Evolutionary conservation across 2,888 invertebrate species (phyloP), one percentile per base, ranked within the genome.

Genomic region (Gisinianus flammeolus): DNA sequence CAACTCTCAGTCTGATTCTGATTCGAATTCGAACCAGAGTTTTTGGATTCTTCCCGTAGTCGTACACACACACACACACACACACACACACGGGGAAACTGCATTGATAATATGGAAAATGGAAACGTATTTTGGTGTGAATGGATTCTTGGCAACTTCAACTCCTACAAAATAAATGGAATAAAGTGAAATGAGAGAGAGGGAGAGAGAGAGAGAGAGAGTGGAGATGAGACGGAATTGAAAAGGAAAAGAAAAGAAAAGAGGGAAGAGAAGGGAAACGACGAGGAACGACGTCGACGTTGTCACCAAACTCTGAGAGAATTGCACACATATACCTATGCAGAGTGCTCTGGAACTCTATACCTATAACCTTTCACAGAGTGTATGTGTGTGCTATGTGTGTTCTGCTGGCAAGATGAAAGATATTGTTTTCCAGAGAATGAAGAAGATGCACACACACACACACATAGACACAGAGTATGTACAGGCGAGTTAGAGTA

Each of bases 111-210:
- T 19, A 10, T 12, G 22, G 12, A 58, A 68, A 56, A 71, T 71
- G 71, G 71, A 71, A 71, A 71, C 56, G 71, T 71, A 71, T 71
- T 73, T 73, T 73, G 22, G 16, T 74, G 22, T 74, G 73, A 74
- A 74, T 74, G 58, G 64, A 64, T 74, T 74, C 73, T 74, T 74
- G 73, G 73, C 73, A 74, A 74, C 73, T 74, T 74, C 26, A 35
- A 44, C 68, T 68, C 68, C 44, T 64, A 74, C 73, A 4, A 74
- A 74, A 74, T 74, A 74, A 74, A 74, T 74, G 73, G 64, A 74
- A 74, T 74, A 62, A 74, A 74, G 73, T 74, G 73, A 64, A 74
- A 74, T 74, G 73, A 74, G 58, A 62, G 64, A 30, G 69, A 70
- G 68, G 19, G 68, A 69, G 68, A 69, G 68, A 69, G 35, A 69